Conservation (phyloP, 2,113 vertebrate species). For the Poecile atricapillus region DNA sequence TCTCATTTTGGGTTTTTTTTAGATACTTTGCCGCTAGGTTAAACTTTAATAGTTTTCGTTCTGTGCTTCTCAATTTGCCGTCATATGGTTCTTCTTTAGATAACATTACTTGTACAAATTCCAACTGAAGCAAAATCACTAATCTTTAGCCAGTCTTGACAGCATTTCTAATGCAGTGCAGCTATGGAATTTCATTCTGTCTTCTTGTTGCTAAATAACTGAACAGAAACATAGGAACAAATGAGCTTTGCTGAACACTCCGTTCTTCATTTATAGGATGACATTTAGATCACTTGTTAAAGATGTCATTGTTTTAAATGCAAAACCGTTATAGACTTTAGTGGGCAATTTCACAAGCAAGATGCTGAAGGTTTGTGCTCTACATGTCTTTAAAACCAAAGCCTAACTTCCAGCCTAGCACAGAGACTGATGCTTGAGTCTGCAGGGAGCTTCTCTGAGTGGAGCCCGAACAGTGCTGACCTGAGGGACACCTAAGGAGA, state of each 20-base stretch:
- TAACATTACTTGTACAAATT: constrained; percentile 67
- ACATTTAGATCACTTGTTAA: background rate
- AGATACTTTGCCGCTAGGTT: constrained; percentile 31
- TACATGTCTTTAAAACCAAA: background rate
- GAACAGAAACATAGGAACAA: background rate
- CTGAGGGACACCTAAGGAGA: background rate
- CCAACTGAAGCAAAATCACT: constrained; percentile 42
- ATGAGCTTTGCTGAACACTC: background rate
- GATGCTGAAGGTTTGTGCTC: background rate
- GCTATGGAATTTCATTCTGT: background rate
- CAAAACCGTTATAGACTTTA: background rate
- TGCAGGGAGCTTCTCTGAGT: background rate
- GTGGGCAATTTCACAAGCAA: background rate
- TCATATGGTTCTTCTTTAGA: constrained; percentile 71
- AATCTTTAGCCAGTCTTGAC: constrained; percentile 20
- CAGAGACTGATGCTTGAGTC: background rate
- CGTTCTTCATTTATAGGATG: background rate
- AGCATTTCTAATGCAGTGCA: constrained; percentile 45
- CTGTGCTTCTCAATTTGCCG: constrained; percentile 57
- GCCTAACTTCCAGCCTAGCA: background rate
- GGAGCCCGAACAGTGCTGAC: background rate
- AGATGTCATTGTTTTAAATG: background rate
- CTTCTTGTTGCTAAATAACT: background rate
- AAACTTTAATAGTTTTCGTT: constrained; percentile 45
- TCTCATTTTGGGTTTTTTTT: background rate